Evolutionary conservation across 2,797 vertebrate species (phyloP).

Genomic region (Gephyroberyx darwinii): DNA sequence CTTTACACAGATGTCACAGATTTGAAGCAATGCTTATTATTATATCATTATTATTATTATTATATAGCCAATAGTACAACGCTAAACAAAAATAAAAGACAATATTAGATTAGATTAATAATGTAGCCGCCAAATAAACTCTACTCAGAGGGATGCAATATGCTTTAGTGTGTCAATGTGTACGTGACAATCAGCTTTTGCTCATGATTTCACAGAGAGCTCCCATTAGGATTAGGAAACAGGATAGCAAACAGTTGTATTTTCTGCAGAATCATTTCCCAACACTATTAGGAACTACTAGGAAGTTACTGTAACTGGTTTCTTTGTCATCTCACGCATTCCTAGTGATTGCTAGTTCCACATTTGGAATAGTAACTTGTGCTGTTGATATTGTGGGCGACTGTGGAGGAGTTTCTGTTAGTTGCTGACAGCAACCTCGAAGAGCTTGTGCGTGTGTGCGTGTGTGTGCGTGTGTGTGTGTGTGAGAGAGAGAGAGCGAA

Average conservation of each 20-base stretch:
- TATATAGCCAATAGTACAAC: not conserved
- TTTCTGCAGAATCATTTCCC: slow-evolving; percentile 28
- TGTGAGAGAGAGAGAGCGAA: not conserved
- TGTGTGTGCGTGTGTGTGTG: not conserved
- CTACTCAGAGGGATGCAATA: slow-evolving; percentile 19
- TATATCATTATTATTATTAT: no score
- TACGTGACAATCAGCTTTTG: slow-evolving; percentile 54
- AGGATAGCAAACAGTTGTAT: slow-evolving; percentile 22
- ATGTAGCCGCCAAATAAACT: slow-evolving; percentile 44
- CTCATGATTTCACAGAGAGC: slow-evolving; percentile 52
- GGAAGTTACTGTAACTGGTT: slow-evolving; percentile 1
- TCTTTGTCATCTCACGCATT: slow-evolving; percentile 25
- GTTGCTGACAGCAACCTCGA: slow-evolving; percentile 45
- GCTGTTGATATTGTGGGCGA: slow-evolving; percentile 33
- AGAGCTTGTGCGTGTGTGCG: slow-evolving; percentile 14
- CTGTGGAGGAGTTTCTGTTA: slow-evolving; percentile 18
- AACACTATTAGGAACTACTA: not conserved
- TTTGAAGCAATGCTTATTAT: slow-evolving; percentile 22
- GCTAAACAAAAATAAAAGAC: slow-evolving; percentile 55
- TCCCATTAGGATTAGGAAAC: slow-evolving; percentile 28
- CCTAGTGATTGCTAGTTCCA: slow-evolving; percentile 7
- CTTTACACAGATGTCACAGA: slow-evolving; percentile 31
- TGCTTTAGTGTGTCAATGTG: slow-evolving; percentile 56
- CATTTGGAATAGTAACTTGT: slow-evolving; percentile 17
- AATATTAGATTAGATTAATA: slow-evolving; percentile 61